phyloP scores from a whole-genome alignment of 2,888 invertebrate genomes.

The Drosophila sordidula region DNA sequence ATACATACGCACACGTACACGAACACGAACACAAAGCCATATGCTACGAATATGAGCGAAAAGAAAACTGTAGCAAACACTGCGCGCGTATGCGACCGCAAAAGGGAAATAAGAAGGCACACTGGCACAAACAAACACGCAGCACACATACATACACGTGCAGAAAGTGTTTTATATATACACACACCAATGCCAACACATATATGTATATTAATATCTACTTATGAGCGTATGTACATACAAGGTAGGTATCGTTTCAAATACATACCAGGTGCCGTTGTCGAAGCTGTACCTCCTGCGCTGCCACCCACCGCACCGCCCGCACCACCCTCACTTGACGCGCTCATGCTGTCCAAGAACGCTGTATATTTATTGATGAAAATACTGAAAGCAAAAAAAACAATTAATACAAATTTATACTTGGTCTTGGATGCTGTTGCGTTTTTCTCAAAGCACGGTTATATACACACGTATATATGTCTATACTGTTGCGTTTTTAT shows the following conservation, averaged over 20 bases:
- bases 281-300: constrained; percentile 70
- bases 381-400: constrained; percentile 56
- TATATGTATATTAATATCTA: constrained; percentile 14
- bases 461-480: constrained; percentile 11
- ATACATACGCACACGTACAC: constrained; percentile 35
- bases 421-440: constrained; percentile 30
- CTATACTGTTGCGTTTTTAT: constrained; percentile 31
- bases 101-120: constrained; percentile 47
- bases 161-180: constrained; percentile 64
- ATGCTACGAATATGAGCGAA: constrained; percentile 58
- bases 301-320: constrained; percentile 70
- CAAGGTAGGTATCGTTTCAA: constrained; percentile 37
- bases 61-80: constrained; percentile 60
- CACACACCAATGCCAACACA: constrained; percentile 46
- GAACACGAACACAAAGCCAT: constrained; percentile 30
- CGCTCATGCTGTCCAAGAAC: constrained; percentile 77
- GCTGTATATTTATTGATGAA: constrained; percentile 70
- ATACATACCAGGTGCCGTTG: constrained; percentile 77
- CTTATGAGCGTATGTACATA: constrained; percentile 22
- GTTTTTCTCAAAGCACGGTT: constrained; percentile 51
- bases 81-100: constrained; percentile 55
- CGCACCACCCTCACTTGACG: constrained; percentile 71
- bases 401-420: constrained; percentile 6
- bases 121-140: constrained; percentile 17
- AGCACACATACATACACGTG: constrained; percentile 36